These are phyloP conservation scores for Oryzias melastigma DNA, from an alignment of 2,113 vertebrate genomes.

Conservation along the genomic window DNA sequence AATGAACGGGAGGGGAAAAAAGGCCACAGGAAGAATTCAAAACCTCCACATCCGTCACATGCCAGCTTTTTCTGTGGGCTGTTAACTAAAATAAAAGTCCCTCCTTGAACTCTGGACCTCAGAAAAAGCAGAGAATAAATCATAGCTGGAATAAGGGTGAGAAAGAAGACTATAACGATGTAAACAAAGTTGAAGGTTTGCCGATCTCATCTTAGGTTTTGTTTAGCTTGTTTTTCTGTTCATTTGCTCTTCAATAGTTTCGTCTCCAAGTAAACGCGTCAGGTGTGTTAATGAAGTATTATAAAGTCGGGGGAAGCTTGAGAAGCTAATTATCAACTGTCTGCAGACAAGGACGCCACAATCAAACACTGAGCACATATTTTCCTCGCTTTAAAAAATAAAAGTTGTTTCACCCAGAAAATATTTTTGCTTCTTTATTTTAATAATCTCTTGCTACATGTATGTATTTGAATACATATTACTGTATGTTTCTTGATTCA, in stretches of 20 bases:
- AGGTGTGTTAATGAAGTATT: slow-evolving; percentile 61
- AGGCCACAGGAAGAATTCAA: slow-evolving; percentile 11
- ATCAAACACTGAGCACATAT: slow-evolving; percentile 15
- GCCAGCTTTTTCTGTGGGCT: background rate
- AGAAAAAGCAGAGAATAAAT: slow-evolving; percentile 7
- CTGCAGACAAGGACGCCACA: slow-evolving; percentile 47
- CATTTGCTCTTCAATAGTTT: slow-evolving; percentile 37
- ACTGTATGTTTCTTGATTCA: too few relatives aligned
- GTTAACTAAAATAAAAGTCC: background rate
- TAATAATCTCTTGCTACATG: slow-evolving; percentile 6
- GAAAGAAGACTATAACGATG: background rate
- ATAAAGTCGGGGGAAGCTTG: slow-evolving; percentile 65
- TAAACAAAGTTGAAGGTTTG: slow-evolving; percentile 11
- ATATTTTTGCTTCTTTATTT: slow-evolving; percentile 13
- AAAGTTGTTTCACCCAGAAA: background rate
- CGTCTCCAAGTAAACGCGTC: slow-evolving; percentile 52
- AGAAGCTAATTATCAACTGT: slow-evolving; percentile 61
- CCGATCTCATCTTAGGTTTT: slow-evolving; percentile 35
- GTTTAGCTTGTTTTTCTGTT: slow-evolving; percentile 18
- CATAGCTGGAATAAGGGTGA: slow-evolving; percentile 4
- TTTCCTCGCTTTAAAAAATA: slow-evolving; percentile 20
- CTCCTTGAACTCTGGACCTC: slow-evolving; percentile 8
- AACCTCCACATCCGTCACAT: slow-evolving; percentile 6
- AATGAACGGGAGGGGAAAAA: background rate
- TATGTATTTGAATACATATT: too few relatives aligned